Evolutionary conservation across 2,888 invertebrate genomes (phyloP).

Genomic region (Isoperla grammatica): DNA sequence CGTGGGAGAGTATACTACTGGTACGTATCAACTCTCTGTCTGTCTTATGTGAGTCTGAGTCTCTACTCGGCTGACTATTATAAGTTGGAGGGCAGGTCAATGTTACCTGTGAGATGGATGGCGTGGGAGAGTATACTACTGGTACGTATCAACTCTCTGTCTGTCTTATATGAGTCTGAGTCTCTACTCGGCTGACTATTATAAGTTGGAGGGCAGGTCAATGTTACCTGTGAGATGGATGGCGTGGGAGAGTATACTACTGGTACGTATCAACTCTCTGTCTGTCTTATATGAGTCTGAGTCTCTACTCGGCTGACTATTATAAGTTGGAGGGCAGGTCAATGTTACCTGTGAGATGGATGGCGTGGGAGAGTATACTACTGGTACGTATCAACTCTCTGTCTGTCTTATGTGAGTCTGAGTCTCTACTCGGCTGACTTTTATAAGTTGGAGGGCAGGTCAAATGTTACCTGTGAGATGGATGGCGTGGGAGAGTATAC

Average conservation of each 20-base stretch:
- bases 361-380: constrained; percentile 81
- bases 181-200: constrained; percentile 71
- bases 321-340: constrained; percentile 64
- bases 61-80: constrained; percentile 74
- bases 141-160: too few relatives aligned
- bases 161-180: constrained; percentile 63
- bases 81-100: constrained; percentile 60
- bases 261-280: too few relatives aligned
- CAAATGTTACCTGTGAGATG: constrained; percentile 71
- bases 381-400: constrained; percentile 62
- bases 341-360: constrained; percentile 76
- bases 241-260: constrained; percentile 77
- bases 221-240: constrained; percentile 79
- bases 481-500: constrained; percentile 84
- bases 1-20: constrained; percentile 76
- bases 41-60: constrained; percentile 62
- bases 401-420: too few relatives aligned
- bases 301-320: constrained; percentile 69
- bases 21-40: too few relatives aligned
- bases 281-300: constrained; percentile 64
- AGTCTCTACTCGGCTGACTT: constrained; percentile 70
- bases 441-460: constrained; percentile 64
- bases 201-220: constrained; percentile 61
- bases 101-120: constrained; percentile 81
- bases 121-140: constrained; percentile 76